Base-by-base conservation (phyloP, 2,797 vertebrate genomes). In the Bradypus variegatus region DNA sequence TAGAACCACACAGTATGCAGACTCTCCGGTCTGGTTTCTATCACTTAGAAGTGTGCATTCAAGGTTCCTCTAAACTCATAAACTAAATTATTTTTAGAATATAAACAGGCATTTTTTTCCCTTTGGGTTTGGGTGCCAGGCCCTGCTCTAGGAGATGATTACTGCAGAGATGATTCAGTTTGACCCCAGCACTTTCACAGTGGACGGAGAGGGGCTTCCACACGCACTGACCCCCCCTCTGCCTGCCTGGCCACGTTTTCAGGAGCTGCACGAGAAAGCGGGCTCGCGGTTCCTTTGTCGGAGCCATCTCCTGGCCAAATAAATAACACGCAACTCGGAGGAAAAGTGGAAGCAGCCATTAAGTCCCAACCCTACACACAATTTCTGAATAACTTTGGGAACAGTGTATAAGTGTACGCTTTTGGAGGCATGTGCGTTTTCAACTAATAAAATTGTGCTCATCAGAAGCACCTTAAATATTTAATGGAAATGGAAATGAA, bases 131-230 rank as follows among this genome's bases (percentile, higher is more conserved):
- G 55, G 16, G 55, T 58, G 55, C 19, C 55, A 18, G 55, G 55
- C 15, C 10, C 15, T 4, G 15, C 55, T 58, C 15, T 18, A 58
- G 55, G 55, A 18, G n/a, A n/a, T n/a, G n/a, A n/a, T n/a, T n/a
- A n/a, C n/a, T n/a, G n/a, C n/a, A n/a, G n/a, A n/a, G n/a, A n/a
- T n/a, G n/a, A n/a, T n/a, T n/a, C n/a, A n/a, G n/a, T n/a, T n/a
- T n/a, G n/a, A n/a, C n/a, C 89, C 93, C 94, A 93, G 90, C 67
- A 55, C 55, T 69, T 95, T 96, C 91, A 60, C 48, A 93, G 92
- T 70, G 88, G 89, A 95, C 80, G 89, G 89, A 94, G 95, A 96
- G 91, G 95, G 97, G 94, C 93, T 94, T 94, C 94, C 95, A 79
- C 92, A 91, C 45, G 27, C n/a, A 95, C 85, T 77, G 94, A 95